phyloP scores from a whole-genome alignment of 30 jellyfish, hydroid and myxozoan genomes.

The Rhopilema esculentum region DNA sequence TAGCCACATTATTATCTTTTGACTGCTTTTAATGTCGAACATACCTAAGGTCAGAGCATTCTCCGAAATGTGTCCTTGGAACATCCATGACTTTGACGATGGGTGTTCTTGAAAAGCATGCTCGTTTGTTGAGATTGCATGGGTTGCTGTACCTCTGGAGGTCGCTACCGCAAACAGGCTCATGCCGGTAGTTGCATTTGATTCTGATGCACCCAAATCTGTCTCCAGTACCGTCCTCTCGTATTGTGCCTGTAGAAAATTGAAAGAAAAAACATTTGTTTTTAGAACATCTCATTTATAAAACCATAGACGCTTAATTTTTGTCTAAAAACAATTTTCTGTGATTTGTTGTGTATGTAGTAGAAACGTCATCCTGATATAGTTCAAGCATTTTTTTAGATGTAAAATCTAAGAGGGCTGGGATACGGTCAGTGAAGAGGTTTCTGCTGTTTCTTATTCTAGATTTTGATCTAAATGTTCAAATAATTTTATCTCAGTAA shows the following conservation, averaged over 20 bases:
- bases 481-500: too few relatives aligned
- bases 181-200: constrained; percentile 57
- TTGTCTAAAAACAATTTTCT: too few relatives aligned
- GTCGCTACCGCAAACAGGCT: constrained; percentile 85
- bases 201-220: constrained; percentile 17
- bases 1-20: background rate
- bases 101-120: constrained; percentile 43
- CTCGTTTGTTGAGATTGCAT: constrained; percentile 25
- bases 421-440: too few relatives aligned
- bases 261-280: background rate
- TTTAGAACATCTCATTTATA: background rate
- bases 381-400: too few relatives aligned
- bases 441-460: too few relatives aligned
- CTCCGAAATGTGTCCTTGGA: constrained; percentile 18
- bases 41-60: constrained; percentile 14
- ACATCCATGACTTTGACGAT: constrained; percentile 3
- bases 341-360: too few relatives aligned
- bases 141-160: constrained; percentile 47
- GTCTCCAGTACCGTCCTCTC: constrained; percentile 14
- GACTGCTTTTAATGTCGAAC: background rate
- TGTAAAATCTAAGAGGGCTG: too few relatives aligned
- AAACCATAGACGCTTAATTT: too few relatives aligned
- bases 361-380: too few relatives aligned
- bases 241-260: background rate
- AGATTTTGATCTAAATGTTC: too few relatives aligned